phyloP scores from a whole-genome alignment of 2,797 vertebrate species.

The Meriones psammophilus region DNA sequence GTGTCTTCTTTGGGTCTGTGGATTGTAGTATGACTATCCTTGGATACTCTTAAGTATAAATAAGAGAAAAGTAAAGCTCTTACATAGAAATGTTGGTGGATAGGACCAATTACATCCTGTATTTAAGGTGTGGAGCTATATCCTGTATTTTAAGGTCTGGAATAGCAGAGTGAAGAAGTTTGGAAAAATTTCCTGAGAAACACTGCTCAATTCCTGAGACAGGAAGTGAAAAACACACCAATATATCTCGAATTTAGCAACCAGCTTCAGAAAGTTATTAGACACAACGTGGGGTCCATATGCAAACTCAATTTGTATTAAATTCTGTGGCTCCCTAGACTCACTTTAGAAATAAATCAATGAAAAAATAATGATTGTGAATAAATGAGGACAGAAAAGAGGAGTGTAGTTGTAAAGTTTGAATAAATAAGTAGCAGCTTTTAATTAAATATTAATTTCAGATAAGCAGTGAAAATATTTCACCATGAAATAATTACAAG shows the following conservation, averaged over 20 bases:
- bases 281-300: background rate
- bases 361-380: background rate
- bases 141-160: background rate
- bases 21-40: too few relatives aligned
- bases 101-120: too few relatives aligned
- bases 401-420: background rate
- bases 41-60: background rate
- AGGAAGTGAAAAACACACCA: background rate
- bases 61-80: background rate
- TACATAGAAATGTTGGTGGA: background rate
- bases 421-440: background rate
- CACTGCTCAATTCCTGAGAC: background rate
- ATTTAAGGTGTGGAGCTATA: background rate
- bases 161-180: background rate
- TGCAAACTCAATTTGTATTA: background rate
- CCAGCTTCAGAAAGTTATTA: background rate
- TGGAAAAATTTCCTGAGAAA: background rate
- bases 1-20: too few relatives aligned
- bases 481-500: background rate
- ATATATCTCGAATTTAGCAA: background rate
- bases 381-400: background rate
- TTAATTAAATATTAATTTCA: background rate
- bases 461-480: background rate
- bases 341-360: background rate
- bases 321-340: background rate